A percentile compares a stretch with the other conserved stretches of the same genome.
Evolutionary conservation across 37 sponge, comb jelly and placozoan species (phyloP).

Genomic region (Chondrilla cf. caribensis): DNA sequence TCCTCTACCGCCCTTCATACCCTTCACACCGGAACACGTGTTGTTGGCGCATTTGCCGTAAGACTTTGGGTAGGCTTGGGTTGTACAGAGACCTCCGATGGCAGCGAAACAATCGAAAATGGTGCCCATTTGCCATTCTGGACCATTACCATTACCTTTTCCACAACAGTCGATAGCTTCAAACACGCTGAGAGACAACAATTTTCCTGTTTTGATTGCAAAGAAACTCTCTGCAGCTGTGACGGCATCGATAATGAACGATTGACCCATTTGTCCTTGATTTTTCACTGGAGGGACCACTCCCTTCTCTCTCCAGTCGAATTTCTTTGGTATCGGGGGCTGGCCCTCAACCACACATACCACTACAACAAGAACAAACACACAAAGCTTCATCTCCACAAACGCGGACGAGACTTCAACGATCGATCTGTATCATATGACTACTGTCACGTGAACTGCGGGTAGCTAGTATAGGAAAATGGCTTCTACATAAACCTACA

Average conservation of each 20-base stretch:
- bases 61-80: neutral
- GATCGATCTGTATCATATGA: no score
- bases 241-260: slow-evolving; percentile 2
- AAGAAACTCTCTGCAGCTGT: slow-evolving; percentile 35
- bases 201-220: slow-evolving; percentile 42
- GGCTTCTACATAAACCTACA: no score
- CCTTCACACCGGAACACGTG: no score
- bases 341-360: no score
- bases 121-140: no score
- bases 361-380: no score
- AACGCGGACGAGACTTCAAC: neutral
- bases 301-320: slow-evolving; percentile 73
- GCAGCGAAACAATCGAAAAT: no score
- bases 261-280: slow-evolving; percentile 48
- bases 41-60: slow-evolving; percentile 18
- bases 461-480: no score
- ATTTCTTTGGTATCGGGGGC: neutral
- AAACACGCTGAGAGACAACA: slow-evolving; percentile 40
- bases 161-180: slow-evolving; percentile 52
- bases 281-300: slow-evolving; percentile 54
- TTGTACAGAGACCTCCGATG: slow-evolving; percentile 56
- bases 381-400: neutral
- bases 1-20: no score
- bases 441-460: no score
- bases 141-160: no score